Conservation (phyloP, 2,797 vertebrate species). For the Denticeps clupeoides region DNA sequence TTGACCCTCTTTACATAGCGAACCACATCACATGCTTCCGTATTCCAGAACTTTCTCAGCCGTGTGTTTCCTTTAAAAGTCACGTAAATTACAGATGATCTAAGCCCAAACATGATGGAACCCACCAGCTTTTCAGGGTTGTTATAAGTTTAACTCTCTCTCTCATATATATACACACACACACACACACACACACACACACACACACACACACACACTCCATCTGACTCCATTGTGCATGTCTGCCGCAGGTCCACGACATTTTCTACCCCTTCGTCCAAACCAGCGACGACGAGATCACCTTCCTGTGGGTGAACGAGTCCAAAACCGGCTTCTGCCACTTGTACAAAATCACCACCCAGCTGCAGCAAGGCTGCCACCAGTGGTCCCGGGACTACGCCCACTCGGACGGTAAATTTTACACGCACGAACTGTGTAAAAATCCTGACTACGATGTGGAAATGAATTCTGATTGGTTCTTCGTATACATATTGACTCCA, state of each 20-base stretch:
- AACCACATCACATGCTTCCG: no score
- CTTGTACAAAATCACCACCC: slow-evolving; percentile 63
- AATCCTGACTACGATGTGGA: neutral
- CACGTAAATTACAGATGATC: no score
- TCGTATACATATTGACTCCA: slow-evolving; percentile 15
- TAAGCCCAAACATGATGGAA: no score
- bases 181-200: no score
- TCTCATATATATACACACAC: no score
- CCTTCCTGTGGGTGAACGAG: slow-evolving; percentile 71
- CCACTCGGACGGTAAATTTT: slow-evolving; percentile 52
- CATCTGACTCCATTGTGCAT: neutral
- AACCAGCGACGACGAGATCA: slow-evolving; percentile 59
- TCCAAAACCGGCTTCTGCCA: slow-evolving; percentile 76
- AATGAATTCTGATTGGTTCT: neutral
- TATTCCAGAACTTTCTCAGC: no score
- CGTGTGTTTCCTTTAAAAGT: no score
- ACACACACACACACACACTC: no score
- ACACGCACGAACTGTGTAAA: neutral
- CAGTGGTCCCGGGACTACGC: slow-evolving; percentile 59
- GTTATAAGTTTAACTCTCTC: no score
- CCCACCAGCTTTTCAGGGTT: no score
- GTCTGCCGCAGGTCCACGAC: slow-evolving; percentile 63
- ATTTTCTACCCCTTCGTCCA: slow-evolving; percentile 76
- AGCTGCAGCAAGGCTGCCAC: slow-evolving; percentile 50
- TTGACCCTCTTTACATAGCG: no score